phyloP scores from a whole-genome alignment of 2,113 vertebrate species.

The Rhombomys opimus region DNA sequence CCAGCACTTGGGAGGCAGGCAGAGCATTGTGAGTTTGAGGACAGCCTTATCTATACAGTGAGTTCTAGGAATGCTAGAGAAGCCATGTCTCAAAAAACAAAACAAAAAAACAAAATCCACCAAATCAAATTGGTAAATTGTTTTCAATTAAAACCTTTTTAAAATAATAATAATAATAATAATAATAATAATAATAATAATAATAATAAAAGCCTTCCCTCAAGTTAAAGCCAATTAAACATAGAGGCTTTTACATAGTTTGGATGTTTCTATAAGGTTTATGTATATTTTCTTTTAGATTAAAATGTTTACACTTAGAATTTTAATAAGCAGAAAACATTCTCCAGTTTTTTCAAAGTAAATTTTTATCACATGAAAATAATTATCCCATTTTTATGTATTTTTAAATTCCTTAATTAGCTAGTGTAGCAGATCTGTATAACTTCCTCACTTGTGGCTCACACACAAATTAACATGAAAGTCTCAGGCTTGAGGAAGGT shows the following conservation, averaged over 20 bases:
- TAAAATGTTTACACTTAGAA: constrained; percentile 68
- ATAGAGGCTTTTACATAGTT: constrained; percentile 33
- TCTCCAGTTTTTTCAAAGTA: constrained; percentile 60
- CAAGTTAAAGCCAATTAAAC: constrained; percentile 51
- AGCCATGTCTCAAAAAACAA: neutral
- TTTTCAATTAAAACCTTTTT: constrained; percentile 19
- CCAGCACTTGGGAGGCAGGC: neutral
- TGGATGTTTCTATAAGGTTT: constrained; percentile 51
- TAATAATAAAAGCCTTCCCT: constrained; percentile 24
- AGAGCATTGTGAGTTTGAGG: neutral
- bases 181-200: too few relatives aligned
- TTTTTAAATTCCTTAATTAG: constrained; percentile 60
- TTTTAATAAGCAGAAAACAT: constrained; percentile 53
- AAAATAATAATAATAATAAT: too few relatives aligned
- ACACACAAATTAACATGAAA: constrained; percentile 52
- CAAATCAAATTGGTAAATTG: neutral
- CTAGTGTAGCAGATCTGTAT: constrained; percentile 45
- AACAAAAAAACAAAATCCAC: neutral
- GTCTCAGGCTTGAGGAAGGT: constrained; percentile 53
- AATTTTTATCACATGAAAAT: constrained; percentile 53
- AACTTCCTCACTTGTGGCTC: constrained; percentile 48
- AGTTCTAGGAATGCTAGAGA: neutral
- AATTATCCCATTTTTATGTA: constrained; percentile 62
- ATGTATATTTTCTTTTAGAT: constrained; percentile 42
- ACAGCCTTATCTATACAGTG: neutral